These are phyloP conservation scores for Psephotus haematonotus DNA, from an alignment of 2,113 vertebrate genomes.

Conservation along the genomic window DNA sequence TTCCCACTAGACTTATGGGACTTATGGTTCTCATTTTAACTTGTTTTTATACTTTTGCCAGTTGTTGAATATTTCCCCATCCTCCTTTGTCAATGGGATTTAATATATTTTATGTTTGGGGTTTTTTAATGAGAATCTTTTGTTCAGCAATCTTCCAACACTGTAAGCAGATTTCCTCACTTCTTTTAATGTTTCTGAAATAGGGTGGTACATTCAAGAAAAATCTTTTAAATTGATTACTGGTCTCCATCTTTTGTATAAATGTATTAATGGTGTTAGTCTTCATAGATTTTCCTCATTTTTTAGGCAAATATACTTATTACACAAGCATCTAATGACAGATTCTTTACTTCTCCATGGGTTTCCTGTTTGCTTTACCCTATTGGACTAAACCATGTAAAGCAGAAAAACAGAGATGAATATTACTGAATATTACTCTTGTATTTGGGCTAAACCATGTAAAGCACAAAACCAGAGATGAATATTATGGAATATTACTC, in stretches of 20 bases:
- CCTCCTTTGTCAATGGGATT: constrained; percentile 10
- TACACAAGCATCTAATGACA: neutral
- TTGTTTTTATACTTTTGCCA: constrained; percentile 46
- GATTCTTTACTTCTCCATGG: neutral
- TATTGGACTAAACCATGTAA: neutral
- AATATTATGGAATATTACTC: neutral
- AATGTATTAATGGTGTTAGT: neutral
- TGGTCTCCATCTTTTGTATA: neutral
- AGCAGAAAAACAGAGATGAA: neutral
- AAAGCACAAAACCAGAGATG: neutral
- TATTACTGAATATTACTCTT: neutral
- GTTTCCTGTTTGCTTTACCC: neutral
- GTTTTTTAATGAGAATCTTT: neutral
- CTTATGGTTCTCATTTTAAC: constrained; percentile 53
- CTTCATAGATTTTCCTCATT: neutral
- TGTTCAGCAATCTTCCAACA: constrained; percentile 15
- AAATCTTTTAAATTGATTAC: neutral
- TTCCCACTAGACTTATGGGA: neutral
- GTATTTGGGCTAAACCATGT: neutral
- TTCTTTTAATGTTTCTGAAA: neutral
- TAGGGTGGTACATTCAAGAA: neutral
- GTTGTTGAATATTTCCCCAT: constrained; percentile 27
- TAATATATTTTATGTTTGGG: neutral
- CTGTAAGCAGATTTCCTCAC: neutral
- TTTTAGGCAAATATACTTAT: neutral